Evolutionary conservation across 1,140 invertebrate species (phyloP).

Genomic region (Tyrophagus putrescentiae): DNA sequence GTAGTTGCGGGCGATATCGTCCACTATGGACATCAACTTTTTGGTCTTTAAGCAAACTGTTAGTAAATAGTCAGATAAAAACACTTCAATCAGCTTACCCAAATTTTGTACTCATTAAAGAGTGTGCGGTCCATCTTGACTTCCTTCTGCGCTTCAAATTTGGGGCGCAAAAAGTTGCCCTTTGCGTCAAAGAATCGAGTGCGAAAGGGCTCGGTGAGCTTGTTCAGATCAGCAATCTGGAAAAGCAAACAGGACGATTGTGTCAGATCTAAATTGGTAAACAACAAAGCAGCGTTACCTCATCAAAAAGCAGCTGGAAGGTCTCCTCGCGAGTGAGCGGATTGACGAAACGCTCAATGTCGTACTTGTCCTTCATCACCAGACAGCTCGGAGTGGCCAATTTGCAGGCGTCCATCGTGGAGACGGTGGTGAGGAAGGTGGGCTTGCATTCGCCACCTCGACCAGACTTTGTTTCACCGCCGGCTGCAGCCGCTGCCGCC

Average conservation of each 20-base stretch:
- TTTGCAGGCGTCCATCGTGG: background rate
- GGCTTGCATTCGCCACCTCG: background rate
- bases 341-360: slow-evolving; percentile 12
- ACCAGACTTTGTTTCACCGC: background rate
- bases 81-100: background rate
- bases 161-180: background rate
- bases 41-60: background rate
- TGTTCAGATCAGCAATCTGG: background rate
- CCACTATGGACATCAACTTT: background rate
- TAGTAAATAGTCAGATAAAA: background rate
- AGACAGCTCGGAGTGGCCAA: background rate
- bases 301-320: background rate
- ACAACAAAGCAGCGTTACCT: background rate
- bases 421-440: background rate
- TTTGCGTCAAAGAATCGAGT: background rate
- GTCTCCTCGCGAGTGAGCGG: slow-evolving; percentile 6
- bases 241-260: no score
- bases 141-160: background rate
- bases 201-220: slow-evolving; percentile 1
- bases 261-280: no score
- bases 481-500: background rate
- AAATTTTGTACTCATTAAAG: slow-evolving; percentile 5
- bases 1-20: slow-evolving; percentile 1
- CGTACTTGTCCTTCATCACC: background rate
- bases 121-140: background rate